A percentile compares a stretch with the other conserved stretches of the same genome.
phyloP scores from a whole-genome alignment of 2,113 vertebrate genomes.

The Morone saxatilis region DNA sequence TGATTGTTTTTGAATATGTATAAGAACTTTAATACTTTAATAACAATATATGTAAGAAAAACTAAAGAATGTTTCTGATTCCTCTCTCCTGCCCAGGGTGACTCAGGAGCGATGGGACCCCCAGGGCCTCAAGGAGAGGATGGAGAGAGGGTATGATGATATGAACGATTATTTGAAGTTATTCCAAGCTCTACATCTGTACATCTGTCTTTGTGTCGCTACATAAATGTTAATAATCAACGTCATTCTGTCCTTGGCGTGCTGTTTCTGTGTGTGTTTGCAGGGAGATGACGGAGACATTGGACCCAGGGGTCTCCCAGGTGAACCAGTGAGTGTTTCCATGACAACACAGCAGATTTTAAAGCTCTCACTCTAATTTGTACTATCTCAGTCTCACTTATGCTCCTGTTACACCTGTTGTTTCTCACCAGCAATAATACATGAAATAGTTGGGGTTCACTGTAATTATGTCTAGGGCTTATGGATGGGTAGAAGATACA shows the following conservation, averaged over 20 bases:
- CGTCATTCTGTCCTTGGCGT: neutral
- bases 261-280: conserved; percentile 50
- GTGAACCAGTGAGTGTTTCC: conserved; percentile 93
- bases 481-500: neutral
- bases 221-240: neutral
- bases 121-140: conserved; percentile 92
- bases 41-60: neutral
- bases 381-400: neutral
- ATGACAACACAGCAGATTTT: conserved; percentile 30
- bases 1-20: neutral
- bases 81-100: conserved; percentile 84
- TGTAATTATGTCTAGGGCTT: neutral
- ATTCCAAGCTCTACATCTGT: neutral
- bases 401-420: neutral
- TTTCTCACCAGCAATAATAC: neutral
- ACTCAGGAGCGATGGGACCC: conserved; percentile 89
- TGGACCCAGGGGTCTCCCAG: conserved; percentile 95
- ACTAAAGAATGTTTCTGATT: neutral
- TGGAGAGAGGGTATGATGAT: conserved; percentile 90
- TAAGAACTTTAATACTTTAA: neutral
- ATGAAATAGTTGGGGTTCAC: neutral
- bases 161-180: neutral
- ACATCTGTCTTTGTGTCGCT: neutral
- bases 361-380: neutral
- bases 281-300: conserved; percentile 98